Evolutionary conservation across 2,113 vertebrate genomes (phyloP).

Genomic region (Nycticebus coucang): DNA sequence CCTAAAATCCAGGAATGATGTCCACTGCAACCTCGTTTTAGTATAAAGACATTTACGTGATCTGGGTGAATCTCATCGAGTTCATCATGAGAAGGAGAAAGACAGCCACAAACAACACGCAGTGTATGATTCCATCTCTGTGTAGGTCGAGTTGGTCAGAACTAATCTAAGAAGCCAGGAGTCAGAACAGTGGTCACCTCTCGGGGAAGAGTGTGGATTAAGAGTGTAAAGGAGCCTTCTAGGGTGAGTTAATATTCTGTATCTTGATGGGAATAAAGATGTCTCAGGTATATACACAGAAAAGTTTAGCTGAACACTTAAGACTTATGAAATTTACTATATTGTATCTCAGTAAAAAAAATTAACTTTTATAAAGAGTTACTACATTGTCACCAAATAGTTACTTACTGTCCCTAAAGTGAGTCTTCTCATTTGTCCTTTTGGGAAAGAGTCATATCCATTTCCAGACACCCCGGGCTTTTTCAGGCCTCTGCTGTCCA

Average conservation of each 20-base stretch:
- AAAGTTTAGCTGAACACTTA: not conserved
- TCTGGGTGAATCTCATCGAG: slow-evolving; percentile 36
- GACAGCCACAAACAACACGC: not conserved
- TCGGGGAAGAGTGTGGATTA: not conserved
- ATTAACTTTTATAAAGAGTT: not conserved
- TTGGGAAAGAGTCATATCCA: not conserved
- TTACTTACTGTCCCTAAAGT: slow-evolving; percentile 4
- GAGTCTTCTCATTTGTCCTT: not conserved
- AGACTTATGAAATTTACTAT: not conserved
- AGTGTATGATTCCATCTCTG: slow-evolving; percentile 2
- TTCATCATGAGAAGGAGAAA: not conserved
- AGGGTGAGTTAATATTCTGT: not conserved
- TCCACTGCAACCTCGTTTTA: slow-evolving; percentile 56
- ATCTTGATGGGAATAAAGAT: not conserved
- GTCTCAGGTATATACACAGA: not conserved
- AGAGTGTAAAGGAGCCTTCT: not conserved
- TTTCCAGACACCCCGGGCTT: not conserved
- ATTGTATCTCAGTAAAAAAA: not conserved
- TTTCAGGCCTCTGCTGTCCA: not conserved
- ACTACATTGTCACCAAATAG: not conserved
- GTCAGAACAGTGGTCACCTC: not conserved
- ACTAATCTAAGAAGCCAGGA: not conserved
- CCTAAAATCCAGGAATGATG: slow-evolving; percentile 64
- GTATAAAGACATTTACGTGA: slow-evolving; percentile 57
- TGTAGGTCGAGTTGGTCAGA: slow-evolving; percentile 21